These are phyloP conservation scores for Diadromus collaris DNA, from an alignment of 2,888 invertebrate genomes.

Conservation along the genomic window DNA sequence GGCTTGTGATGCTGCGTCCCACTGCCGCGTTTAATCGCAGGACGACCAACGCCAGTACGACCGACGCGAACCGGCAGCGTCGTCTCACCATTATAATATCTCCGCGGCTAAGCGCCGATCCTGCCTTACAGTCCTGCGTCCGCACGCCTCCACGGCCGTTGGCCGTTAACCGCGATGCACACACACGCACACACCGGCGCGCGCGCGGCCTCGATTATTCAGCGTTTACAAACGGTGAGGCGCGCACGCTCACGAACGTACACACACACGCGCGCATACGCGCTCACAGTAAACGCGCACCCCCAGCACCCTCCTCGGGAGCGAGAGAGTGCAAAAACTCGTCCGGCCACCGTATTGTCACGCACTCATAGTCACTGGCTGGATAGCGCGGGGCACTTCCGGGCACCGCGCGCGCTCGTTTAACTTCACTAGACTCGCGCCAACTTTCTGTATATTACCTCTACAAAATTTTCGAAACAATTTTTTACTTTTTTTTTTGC, in stretches of 20 bases:
- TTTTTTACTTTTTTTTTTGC: not conserved
- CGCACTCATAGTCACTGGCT: conserved; percentile 74
- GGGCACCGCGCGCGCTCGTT: conserved; percentile 48
- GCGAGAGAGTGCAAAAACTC: conserved; percentile 38
- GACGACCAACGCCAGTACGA: conserved; percentile 62
- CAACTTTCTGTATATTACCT: not conserved
- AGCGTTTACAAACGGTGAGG: not conserved
- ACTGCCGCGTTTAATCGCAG: conserved; percentile 53
- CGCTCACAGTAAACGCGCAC: conserved; percentile 4
- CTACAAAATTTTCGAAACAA: not conserved
- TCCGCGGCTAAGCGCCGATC: conserved; percentile 14
- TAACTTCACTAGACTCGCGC: conserved; percentile 10
- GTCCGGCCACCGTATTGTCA: conserved; percentile 67
- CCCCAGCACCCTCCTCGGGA: conserved; percentile 1
- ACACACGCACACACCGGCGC: conserved; percentile 21
- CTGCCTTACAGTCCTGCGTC: conserved; percentile 20
- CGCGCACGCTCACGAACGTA: not conserved
- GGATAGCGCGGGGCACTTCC: conserved; percentile 33
- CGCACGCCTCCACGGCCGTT: conserved; percentile 22
- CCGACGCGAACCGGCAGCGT: conserved; percentile 38
- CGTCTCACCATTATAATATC: conserved; percentile 47
- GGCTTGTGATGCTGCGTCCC: conserved; percentile 76
- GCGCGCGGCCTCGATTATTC: conserved; percentile 5
- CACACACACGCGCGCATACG: conserved; percentile 20
- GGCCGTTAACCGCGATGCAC: conserved; percentile 7